A percentile compares a stretch with the other conserved stretches of the same genome.
phyloP scores from a whole-genome alignment of 2,113 vertebrate species.

The Sander lucioperca region DNA sequence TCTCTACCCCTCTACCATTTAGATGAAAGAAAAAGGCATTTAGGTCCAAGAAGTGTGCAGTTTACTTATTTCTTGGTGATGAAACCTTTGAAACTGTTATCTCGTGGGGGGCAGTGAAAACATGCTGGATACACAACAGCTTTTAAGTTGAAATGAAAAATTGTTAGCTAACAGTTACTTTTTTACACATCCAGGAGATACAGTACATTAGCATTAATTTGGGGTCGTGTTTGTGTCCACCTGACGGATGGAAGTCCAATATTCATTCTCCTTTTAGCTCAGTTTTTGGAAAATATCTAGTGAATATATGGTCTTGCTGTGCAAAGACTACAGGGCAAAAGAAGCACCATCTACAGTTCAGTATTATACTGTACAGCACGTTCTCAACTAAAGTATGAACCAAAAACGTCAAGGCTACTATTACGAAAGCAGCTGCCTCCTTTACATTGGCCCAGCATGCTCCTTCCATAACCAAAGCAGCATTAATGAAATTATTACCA shows the following conservation, averaged over 20 bases:
- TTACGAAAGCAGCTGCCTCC: neutral
- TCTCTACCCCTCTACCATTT: neutral
- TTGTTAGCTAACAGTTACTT: neutral
- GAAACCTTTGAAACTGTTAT: neutral
- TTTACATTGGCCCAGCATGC: neutral
- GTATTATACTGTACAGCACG: neutral
- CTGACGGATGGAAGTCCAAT: neutral
- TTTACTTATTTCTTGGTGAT: neutral
- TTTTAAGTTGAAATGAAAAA: neutral
- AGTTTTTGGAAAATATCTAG: neutral
- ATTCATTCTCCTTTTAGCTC: neutral
- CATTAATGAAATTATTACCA: slow-evolving; percentile 15
- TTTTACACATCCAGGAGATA: neutral
- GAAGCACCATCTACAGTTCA: no score
- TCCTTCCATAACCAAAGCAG: neutral
- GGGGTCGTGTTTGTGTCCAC: neutral
- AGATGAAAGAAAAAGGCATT: neutral
- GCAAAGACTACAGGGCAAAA: neutral
- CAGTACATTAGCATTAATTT: neutral
- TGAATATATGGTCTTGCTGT: neutral
- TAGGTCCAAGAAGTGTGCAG: neutral
- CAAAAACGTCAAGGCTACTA: neutral
- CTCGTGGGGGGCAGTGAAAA: neutral
- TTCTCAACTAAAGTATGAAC: neutral
- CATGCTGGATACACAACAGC: neutral